phyloP scores from a whole-genome alignment of 2,113 vertebrate genomes.

The Hydrolagus affinis region DNA sequence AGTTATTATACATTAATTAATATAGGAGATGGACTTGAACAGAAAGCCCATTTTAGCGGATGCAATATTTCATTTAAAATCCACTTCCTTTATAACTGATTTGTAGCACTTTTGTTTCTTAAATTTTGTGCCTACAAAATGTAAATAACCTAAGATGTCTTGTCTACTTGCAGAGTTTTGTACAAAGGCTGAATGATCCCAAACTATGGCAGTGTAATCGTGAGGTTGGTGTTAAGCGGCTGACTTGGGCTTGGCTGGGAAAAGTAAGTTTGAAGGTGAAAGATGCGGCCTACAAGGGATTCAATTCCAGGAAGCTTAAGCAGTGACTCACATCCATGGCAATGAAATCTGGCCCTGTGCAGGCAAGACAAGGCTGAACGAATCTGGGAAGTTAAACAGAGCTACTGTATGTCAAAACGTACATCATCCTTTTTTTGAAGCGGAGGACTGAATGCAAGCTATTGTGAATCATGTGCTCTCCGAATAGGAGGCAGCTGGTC shows the following conservation, averaged over 20 bases:
- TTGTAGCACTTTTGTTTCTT: not conserved
- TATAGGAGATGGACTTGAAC: too few species aligned
- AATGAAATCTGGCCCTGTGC: constrained; percentile 51
- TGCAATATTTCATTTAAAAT: not conserved
- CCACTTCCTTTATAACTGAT: not conserved
- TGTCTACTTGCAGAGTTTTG: constrained; percentile 15
- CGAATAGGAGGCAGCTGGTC: constrained; percentile 55
- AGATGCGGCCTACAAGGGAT: constrained; percentile 58
- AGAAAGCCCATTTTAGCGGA: not conserved
- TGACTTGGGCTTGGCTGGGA: constrained; percentile 38
- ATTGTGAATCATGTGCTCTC: constrained; percentile 57
- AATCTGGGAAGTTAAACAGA: constrained; percentile 52
- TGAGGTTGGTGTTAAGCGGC: not conserved
- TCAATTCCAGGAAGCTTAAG: constrained; percentile 53
- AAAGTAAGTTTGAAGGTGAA: constrained; percentile 56
- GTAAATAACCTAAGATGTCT: not conserved
- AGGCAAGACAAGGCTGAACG: constrained; percentile 43
- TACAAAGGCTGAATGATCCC: constrained; percentile 1
- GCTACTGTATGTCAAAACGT: constrained; percentile 27
- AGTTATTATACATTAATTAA: too few species aligned
- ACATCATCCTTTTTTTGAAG: not conserved
- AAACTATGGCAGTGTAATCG: not conserved
- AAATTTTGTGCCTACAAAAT: not conserved
- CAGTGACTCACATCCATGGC: constrained; percentile 48
- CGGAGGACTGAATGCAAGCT: not conserved